These are phyloP conservation scores for Andrena dorsata DNA, from an alignment of 2,888 invertebrate genomes.

Conservation along the genomic window DNA sequence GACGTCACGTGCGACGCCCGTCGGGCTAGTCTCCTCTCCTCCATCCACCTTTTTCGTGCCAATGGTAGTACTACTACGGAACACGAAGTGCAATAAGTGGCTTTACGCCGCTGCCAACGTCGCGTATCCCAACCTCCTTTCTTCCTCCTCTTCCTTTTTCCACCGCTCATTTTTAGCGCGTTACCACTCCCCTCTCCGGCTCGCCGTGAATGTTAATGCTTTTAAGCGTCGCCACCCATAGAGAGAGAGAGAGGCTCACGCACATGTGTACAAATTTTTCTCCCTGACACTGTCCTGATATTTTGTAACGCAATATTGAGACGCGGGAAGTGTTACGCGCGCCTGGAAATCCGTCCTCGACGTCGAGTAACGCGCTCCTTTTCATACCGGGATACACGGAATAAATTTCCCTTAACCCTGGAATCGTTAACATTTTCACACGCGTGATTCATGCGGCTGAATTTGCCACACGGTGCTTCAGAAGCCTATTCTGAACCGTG, in stretches of 20 bases:
- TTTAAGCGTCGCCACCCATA: constrained; percentile 5
- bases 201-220: constrained; percentile 37
- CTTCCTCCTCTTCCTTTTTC: constrained; percentile 7
- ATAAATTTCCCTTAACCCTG: no score
- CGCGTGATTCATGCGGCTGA: no score
- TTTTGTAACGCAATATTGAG: neutral
- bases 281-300: neutral
- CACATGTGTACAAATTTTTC: neutral
- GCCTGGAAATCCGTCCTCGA: constrained; percentile 15
- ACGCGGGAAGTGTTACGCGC: neutral
- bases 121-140: constrained; percentile 42
- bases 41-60: constrained; percentile 26
- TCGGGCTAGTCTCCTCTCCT: constrained; percentile 35
- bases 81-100: constrained; percentile 47
- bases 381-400: no score
- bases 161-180: constrained; percentile 24
- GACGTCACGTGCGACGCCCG: constrained; percentile 78
- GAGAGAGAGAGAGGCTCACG: neutral
- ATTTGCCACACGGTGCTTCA: no score
- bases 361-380: neutral
- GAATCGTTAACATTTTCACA: no score
- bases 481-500: no score
- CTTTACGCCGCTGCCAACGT: constrained; percentile 37
- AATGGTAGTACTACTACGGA: constrained; percentile 37
- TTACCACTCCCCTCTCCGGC: constrained; percentile 7